Evolutionary conservation across 2,888 invertebrate species (phyloP).

Genomic region (Catocala fraxini): DNA sequence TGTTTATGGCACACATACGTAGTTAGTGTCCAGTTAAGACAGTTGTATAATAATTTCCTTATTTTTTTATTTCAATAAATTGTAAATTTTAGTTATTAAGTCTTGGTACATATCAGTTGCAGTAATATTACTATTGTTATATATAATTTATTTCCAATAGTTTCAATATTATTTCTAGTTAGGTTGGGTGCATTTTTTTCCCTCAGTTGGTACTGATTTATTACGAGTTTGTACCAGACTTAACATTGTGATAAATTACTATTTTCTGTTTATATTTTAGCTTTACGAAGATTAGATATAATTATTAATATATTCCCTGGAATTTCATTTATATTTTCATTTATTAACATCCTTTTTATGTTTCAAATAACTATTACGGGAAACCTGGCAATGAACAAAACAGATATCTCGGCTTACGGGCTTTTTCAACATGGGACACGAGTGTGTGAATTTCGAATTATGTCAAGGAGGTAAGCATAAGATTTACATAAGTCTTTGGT

Average conservation of each 20-base stretch:
- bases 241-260: conserved; percentile 49
- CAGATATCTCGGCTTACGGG: too few relatives aligned
- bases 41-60: conserved; percentile 32
- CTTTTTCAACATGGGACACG: too few relatives aligned
- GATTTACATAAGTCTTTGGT: too few relatives aligned
- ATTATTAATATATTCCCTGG: conserved; percentile 45
- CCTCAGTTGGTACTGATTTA: conserved; percentile 25
- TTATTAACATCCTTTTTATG: neutral
- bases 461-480: too few relatives aligned
- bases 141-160: conserved; percentile 21
- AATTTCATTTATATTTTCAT: conserved; percentile 11
- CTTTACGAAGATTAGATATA: conserved; percentile 36
- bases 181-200: conserved; percentile 31
- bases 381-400: too few relatives aligned
- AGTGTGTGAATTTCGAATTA: too few relatives aligned
- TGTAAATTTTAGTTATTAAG: conserved; percentile 41
- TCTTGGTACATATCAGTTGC: conserved; percentile 48
- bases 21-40: conserved; percentile 14
- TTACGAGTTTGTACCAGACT: conserved; percentile 31
- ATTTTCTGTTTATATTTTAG: conserved; percentile 42
- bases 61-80: conserved; percentile 18
- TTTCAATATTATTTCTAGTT: conserved; percentile 24
- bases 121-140: conserved; percentile 30
- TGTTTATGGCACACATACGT: neutral
- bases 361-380: too few relatives aligned